phyloP scores from a whole-genome alignment of 1,140 invertebrate genomes.

The Atta cephalotes region DNA sequence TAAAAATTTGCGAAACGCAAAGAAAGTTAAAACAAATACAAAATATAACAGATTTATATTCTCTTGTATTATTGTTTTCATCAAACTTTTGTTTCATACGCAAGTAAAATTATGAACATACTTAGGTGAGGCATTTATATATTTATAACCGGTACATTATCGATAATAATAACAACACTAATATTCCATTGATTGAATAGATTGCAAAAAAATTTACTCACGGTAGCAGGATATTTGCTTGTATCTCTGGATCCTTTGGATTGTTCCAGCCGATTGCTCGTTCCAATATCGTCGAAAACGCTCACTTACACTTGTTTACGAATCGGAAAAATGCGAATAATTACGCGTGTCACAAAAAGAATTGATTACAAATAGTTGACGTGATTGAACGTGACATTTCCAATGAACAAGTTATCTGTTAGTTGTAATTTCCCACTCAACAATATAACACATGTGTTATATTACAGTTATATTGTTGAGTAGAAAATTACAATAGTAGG shows the following conservation, averaged over 20 bases:
- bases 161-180: background rate
- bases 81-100: background rate
- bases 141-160: background rate
- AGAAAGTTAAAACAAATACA: background rate
- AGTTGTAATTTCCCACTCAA: too few relatives aligned
- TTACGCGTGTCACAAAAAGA: background rate
- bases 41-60: background rate
- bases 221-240: background rate
- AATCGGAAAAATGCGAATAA: conserved; percentile 8
- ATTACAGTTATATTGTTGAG: too few relatives aligned
- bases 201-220: background rate
- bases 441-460: too few relatives aligned
- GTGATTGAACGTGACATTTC: background rate
- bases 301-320: background rate
- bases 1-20: background rate
- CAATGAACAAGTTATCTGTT: too few relatives aligned
- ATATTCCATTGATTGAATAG: background rate
- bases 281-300: background rate
- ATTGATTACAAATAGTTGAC: background rate
- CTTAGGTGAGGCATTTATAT: background rate
- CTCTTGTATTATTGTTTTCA: background rate
- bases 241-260: background rate
- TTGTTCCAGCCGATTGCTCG: background rate
- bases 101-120: background rate
- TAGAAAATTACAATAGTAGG: too few relatives aligned